Conservation (phyloP, 2,113 vertebrate genomes). For the Scolopax mira region DNA sequence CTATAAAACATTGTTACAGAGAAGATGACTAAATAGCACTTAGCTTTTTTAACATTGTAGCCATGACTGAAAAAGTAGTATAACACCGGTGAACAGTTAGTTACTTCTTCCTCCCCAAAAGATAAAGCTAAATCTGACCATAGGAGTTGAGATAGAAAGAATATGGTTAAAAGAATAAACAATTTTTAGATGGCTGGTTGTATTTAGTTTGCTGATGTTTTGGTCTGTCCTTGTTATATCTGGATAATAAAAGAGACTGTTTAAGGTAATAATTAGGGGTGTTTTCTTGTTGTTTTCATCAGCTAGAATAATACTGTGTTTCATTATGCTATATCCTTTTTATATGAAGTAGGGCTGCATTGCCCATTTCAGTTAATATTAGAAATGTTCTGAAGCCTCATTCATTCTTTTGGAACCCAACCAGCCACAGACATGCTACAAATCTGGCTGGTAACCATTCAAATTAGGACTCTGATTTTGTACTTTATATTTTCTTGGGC, state of each 20-base stretch:
- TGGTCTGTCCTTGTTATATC: background rate
- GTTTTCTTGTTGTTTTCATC: background rate
- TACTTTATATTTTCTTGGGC: background rate
- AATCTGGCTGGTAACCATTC: background rate
- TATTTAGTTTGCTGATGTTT: background rate
- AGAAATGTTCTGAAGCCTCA: background rate
- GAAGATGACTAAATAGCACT: background rate
- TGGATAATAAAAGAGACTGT: background rate
- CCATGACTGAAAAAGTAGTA: background rate
- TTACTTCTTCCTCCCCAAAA: background rate
- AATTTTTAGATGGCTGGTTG: background rate
- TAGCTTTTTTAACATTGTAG: background rate
- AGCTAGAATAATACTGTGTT: background rate
- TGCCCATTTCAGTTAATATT: background rate
- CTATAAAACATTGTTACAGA: background rate
- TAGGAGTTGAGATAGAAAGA: background rate
- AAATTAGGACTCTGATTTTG: background rate
- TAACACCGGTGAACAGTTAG: background rate
- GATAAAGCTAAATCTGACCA: background rate
- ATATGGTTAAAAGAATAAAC: background rate
- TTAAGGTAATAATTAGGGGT: constrained; percentile 3
- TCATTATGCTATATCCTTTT: background rate
- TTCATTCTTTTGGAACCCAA: background rate
- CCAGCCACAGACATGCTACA: background rate
- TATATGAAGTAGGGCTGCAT: background rate